These are phyloP conservation scores for Chionodraco myersi DNA, from an alignment of 2,113 vertebrate genomes.

Conservation along the genomic window DNA sequence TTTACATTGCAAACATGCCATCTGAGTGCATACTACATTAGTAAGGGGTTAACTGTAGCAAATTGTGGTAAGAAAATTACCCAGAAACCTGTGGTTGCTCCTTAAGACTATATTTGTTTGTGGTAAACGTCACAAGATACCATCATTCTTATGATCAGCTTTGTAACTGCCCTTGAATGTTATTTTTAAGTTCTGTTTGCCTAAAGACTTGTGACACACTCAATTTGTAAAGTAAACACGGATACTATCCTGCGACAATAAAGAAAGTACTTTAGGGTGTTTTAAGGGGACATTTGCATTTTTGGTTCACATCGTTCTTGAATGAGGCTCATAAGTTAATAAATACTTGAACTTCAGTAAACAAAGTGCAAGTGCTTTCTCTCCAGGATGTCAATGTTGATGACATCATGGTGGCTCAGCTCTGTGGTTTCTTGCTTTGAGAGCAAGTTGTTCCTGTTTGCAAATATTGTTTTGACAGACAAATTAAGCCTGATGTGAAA, in stretches of 20 bases:
- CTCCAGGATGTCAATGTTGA: conserved; percentile 6
- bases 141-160: conserved; percentile 21
- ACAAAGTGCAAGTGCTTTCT: neutral
- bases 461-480: conserved; percentile 55
- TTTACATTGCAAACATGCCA: no score
- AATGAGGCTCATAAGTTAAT: neutral
- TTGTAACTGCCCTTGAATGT: neutral
- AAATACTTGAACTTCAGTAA: conserved; percentile 5
- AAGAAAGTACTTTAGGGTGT: neutral
- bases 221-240: neutral
- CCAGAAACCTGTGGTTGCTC: conserved; percentile 22
- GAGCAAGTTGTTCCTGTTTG: conserved; percentile 16
- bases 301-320: neutral
- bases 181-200: conserved; percentile 15
- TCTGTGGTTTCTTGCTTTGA: conserved; percentile 14
- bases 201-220: neutral
- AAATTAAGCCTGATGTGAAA: neutral
- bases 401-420: conserved; percentile 1
- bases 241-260: neutral
- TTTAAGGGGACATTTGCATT: neutral
- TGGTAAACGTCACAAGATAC: neutral
- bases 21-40: no score
- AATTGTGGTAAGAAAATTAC: conserved; percentile 3
- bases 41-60: neutral
- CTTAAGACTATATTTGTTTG: conserved; percentile 7